A percentile compares a stretch with the other conserved stretches of the same genome.
phyloP scores from a whole-genome alignment of 2,888 invertebrate species.

The Cryptosula pallasiana region DNA sequence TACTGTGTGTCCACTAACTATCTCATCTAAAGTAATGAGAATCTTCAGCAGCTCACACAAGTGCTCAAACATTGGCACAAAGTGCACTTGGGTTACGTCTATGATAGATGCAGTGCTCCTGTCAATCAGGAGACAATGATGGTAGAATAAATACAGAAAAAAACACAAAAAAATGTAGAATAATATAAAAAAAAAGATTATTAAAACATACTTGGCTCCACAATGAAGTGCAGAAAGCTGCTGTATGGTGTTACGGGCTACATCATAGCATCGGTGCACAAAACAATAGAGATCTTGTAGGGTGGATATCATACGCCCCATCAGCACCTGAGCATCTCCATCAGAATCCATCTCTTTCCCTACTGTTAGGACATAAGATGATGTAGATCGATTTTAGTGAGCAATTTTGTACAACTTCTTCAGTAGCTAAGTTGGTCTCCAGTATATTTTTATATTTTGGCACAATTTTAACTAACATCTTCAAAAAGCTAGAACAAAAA shows the following conservation, averaged over 20 bases:
- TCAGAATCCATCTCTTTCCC: slow-evolving; percentile 35
- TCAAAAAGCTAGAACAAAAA: too few relatives aligned
- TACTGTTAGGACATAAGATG: too few relatives aligned
- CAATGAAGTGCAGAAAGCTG: slow-evolving; percentile 67
- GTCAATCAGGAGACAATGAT: background rate
- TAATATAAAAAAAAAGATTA: too few relatives aligned
- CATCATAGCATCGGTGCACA: slow-evolving; percentile 66
- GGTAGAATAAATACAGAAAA: too few relatives aligned
- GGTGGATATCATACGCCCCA: slow-evolving; percentile 56
- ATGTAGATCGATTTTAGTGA: too few relatives aligned
- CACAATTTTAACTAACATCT: too few relatives aligned
- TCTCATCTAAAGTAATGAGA: slow-evolving; percentile 64
- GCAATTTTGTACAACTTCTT: too few relatives aligned
- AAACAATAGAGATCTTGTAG: slow-evolving; percentile 63
- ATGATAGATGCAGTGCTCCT: slow-evolving; percentile 32
- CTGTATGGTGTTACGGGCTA: slow-evolving; percentile 66
- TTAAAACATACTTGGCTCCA: slow-evolving; percentile 35
- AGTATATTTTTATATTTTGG: too few relatives aligned
- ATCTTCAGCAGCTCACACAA: slow-evolving; percentile 56
- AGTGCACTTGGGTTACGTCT: slow-evolving; percentile 53
- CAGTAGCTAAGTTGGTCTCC: too few relatives aligned
- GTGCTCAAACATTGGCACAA: slow-evolving; percentile 53
- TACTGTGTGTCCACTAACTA: slow-evolving; percentile 59
- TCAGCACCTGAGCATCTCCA: slow-evolving; percentile 55
- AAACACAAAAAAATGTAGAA: too few relatives aligned